Conservation (phyloP, 2,888 invertebrate genomes). For the Monoplex corrugatus region DNA sequence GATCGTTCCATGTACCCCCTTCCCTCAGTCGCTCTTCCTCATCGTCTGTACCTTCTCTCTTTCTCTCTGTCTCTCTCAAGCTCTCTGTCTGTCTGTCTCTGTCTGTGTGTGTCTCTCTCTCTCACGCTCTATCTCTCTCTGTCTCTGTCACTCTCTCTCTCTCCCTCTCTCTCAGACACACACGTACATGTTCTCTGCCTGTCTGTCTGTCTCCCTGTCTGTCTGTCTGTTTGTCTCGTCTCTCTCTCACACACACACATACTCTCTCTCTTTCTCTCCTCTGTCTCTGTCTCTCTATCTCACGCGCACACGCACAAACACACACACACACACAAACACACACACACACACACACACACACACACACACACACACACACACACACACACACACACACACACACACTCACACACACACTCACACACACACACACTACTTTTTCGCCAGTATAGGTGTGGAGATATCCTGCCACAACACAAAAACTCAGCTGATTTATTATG, state of each 20-base stretch:
- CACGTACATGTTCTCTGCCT: background rate
- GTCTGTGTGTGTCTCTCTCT: background rate
- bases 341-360: background rate
- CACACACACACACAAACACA: background rate
- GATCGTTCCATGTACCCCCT: too few relatives aligned
- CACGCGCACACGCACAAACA: background rate
- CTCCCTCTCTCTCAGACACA: background rate
- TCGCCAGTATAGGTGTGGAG: too few relatives aligned
- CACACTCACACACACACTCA: background rate
- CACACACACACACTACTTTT: too few relatives aligned
- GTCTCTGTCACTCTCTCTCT: constrained; percentile 9
- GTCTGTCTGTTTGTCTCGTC: background rate
- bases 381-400: background rate
- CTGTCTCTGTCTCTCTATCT: background rate
- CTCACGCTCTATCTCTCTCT: constrained; percentile 1
- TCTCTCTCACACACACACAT: background rate
- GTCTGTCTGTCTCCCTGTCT: background rate
- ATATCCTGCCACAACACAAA: too few relatives aligned
- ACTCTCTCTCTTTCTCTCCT: background rate
- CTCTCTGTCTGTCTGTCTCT: background rate
- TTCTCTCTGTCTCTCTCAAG: too few relatives aligned
- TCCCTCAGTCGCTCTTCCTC: too few relatives aligned
- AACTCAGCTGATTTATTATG: background rate
- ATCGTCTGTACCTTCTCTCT: too few relatives aligned
- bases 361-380: background rate